Evolutionary conservation across 2,888 invertebrate genomes (phyloP).

Genomic region (Dysmachus trigonus): DNA sequence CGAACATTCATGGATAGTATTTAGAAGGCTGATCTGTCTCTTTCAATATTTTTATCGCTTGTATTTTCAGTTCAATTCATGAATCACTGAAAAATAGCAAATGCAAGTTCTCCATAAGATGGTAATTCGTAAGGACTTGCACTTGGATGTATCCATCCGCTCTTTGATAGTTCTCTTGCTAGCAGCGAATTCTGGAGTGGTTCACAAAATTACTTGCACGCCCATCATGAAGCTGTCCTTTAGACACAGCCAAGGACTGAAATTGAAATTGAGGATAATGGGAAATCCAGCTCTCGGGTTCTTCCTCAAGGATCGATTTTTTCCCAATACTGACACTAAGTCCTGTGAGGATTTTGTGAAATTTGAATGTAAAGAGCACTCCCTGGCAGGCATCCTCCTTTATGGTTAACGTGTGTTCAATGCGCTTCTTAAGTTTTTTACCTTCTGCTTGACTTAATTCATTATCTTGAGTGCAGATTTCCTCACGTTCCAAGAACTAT

Average conservation of each 20-base stretch:
- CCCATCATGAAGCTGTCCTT: not conserved
- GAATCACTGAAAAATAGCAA: not conserved
- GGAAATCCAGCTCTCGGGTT: not conserved
- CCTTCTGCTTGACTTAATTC: not conserved
- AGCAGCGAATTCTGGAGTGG: not conserved
- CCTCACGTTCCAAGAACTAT: not conserved
- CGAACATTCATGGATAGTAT: too few relatives aligned
- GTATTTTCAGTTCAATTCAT: not conserved
- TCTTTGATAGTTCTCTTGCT: not conserved
- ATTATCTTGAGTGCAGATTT: not conserved
- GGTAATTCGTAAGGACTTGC: not conserved
- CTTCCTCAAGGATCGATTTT: not conserved
- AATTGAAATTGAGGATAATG: conserved; percentile 26
- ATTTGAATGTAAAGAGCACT: not conserved
- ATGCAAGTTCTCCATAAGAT: not conserved
- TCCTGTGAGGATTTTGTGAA: not conserved
- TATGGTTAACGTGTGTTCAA: not conserved
- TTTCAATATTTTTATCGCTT: not conserved
- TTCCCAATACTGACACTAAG: not conserved
- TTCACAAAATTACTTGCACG: conserved; percentile 16
- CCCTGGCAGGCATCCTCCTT: not conserved
- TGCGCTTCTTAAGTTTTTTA: not conserved
- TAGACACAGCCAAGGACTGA: not conserved
- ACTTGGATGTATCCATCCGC: not conserved
- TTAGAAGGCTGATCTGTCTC: not conserved